These are phyloP conservation scores for Schrankia costaestrigalis DNA, from an alignment of 2,888 invertebrate species.

Conservation along the genomic window DNA sequence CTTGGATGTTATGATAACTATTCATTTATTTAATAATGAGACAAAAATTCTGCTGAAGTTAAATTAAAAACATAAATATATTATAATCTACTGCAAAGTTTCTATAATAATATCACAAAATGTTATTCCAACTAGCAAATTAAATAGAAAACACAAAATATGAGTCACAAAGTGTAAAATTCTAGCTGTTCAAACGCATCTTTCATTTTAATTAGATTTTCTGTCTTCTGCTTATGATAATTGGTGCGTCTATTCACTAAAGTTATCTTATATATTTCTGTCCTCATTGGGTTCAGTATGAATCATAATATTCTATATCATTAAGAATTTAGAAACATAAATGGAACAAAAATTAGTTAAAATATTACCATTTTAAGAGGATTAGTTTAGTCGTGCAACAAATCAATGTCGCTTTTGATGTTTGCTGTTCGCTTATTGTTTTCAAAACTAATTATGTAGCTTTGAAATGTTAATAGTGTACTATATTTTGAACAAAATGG, in stretches of 20 bases:
- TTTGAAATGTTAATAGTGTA: too few relatives aligned
- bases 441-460: too few relatives aligned
- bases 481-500: too few relatives aligned
- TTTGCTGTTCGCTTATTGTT: conserved; percentile 17
- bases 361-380: conserved; percentile 33
- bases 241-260: conserved; percentile 39
- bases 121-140: too few relatives aligned
- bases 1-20: too few relatives aligned
- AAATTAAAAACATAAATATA: too few relatives aligned
- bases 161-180: conserved; percentile 12
- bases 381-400: conserved; percentile 38
- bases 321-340: conserved; percentile 22
- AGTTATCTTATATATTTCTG: conserved; percentile 41
- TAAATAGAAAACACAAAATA: conserved; percentile 6
- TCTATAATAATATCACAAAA: too few relatives aligned
- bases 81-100: too few relatives aligned
- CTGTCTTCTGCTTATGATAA: conserved; percentile 40
- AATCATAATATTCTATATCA: conserved; percentile 35
- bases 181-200: conserved; percentile 15
- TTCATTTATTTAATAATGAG: too few relatives aligned
- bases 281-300: conserved; percentile 35
- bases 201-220: conserved; percentile 17
- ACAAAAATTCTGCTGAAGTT: too few relatives aligned
- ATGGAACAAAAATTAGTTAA: conserved; percentile 21
- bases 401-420: conserved; percentile 47